These are phyloP conservation scores for Falco berigora DNA, from an alignment of 2,797 vertebrate species.

Conservation along the genomic window DNA sequence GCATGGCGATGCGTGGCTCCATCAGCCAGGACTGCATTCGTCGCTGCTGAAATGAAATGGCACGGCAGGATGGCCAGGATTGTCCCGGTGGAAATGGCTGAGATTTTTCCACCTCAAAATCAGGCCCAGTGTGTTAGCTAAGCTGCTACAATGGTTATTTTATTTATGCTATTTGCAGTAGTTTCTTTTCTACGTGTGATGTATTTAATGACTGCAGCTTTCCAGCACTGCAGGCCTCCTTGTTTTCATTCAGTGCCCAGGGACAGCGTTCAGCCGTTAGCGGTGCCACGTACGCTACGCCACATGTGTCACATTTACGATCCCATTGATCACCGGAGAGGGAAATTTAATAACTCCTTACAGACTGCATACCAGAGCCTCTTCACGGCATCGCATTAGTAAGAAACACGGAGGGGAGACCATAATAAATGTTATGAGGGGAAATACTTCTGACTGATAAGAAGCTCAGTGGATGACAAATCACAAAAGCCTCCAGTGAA, in stretches of 20 bases:
- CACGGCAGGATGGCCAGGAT: background rate
- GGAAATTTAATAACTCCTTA: conserved; percentile 2
- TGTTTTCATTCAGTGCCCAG: background rate
- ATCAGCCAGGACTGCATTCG: background rate
- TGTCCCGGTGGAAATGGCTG: background rate
- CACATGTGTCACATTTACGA: background rate
- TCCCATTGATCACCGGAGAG: background rate
- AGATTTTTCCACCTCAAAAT: background rate
- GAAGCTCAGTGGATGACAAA: conserved; percentile 56
- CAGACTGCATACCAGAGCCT: background rate
- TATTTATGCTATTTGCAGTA: background rate
- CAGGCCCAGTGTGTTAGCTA: background rate
- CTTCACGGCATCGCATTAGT: background rate
- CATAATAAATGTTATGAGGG: conserved; percentile 56
- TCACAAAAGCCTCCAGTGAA: conserved; percentile 22
- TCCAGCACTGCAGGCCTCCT: background rate
- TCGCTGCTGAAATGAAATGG: background rate
- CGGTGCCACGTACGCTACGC: rapidly evolving
- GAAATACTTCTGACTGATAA: conserved; percentile 66
- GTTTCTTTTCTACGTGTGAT: background rate
- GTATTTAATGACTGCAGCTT: background rate
- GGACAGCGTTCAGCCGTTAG: background rate
- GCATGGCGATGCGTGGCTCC: rapidly evolving
- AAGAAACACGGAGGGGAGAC: conserved; percentile 18
- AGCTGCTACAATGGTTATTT: background rate